phyloP scores from a whole-genome alignment of 1,140 invertebrate genomes.

The Hesperophylax magnus region DNA sequence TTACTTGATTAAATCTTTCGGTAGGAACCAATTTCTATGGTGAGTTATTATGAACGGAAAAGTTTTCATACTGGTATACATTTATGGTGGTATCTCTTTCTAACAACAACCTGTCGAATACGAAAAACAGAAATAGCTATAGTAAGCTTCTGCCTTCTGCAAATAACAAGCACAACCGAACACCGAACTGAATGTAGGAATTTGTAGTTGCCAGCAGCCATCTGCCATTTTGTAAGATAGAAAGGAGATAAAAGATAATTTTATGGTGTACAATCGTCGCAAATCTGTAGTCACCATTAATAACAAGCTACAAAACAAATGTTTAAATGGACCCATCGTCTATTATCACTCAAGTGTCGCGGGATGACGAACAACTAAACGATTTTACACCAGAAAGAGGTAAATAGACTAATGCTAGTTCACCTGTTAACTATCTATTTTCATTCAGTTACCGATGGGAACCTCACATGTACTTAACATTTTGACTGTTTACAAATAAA shows the following conservation, averaged over 20 bases:
- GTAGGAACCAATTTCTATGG: constrained; percentile 20
- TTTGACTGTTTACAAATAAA: constrained; percentile 18
- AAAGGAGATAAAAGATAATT: constrained; percentile 72
- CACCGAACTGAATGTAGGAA: constrained; percentile 55
- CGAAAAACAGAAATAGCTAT: constrained; percentile 35
- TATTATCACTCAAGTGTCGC: constrained; percentile 97
- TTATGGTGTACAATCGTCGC: constrained; percentile 70
- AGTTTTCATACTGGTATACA: constrained; percentile 26
- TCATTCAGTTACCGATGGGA: constrained; percentile 59
- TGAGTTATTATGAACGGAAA: background rate
- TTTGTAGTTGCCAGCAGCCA: constrained; percentile 70
- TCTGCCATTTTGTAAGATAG: constrained; percentile 70
- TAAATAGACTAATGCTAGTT: constrained; percentile 75
- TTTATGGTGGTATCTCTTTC: constrained; percentile 29
- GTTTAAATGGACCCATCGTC: constrained; percentile 95
- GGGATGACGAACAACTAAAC: constrained; percentile 96
- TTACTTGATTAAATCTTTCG: too few species aligned
- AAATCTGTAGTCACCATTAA: constrained; percentile 68
- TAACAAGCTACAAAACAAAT: constrained; percentile 70
- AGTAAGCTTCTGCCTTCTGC: constrained; percentile 30
- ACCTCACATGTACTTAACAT: constrained; percentile 58
- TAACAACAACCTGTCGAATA: constrained; percentile 7
- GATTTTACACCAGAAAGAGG: constrained; percentile 93
- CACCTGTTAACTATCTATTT: constrained; percentile 66
- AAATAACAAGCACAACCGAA: constrained; percentile 46